Evolutionary conservation across 2,113 vertebrate species (phyloP).

Genomic region (Sander vitreus): DNA sequence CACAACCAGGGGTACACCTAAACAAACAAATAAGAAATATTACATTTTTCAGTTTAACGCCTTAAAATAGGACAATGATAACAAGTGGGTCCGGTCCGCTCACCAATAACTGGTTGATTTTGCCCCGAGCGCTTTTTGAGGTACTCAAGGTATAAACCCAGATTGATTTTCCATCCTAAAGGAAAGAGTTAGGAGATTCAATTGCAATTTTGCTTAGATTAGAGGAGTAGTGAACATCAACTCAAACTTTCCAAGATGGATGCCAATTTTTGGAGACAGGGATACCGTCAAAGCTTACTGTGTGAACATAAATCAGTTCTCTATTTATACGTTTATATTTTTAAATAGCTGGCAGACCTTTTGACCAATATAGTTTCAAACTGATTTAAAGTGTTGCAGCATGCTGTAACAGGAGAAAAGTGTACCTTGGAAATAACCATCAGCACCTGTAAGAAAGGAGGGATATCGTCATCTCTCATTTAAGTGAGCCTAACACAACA

Average conservation of each 20-base stretch:
- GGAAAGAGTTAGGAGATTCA: background rate
- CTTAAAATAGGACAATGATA: background rate
- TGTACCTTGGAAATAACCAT: slow-evolving; percentile 10
- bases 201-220: background rate
- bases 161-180: background rate
- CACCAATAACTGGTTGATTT: slow-evolving; percentile 55
- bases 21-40: background rate
- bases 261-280: background rate
- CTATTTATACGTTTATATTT: background rate
- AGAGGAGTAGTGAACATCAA: background rate
- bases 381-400: background rate
- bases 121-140: background rate
- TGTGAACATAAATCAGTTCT: background rate
- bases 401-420: background rate
- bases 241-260: background rate
- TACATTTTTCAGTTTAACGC: background rate
- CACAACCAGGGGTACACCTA: slow-evolving; percentile 60
- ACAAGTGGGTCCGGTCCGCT: slow-evolving; percentile 3
- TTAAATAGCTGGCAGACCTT: background rate
- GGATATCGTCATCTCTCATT: background rate
- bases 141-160: background rate
- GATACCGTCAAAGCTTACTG: background rate
- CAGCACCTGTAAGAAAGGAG: background rate
- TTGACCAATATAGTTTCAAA: background rate
- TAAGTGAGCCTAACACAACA: background rate